Percentiles rank a stretch among this genome's conserved stretches.
Evolutionary conservation across 2,888 invertebrate genomes (phyloP).

Genomic region (Tetrapedia diversipes): DNA sequence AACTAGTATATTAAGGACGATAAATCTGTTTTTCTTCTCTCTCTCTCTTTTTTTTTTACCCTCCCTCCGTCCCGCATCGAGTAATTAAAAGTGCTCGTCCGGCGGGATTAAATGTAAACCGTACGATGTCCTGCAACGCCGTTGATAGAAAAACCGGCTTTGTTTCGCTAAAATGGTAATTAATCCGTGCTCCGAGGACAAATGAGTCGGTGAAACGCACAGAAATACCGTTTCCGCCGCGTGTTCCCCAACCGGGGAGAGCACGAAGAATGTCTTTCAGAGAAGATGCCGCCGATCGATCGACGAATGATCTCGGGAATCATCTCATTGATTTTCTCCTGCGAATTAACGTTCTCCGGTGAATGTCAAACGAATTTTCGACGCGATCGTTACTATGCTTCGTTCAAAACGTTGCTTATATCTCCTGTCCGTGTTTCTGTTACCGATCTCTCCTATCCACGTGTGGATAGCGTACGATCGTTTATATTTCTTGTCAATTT

Average conservation of each 20-base stretch:
- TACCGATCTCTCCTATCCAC: too few relatives aligned
- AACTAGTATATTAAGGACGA: slow-evolving; percentile 68
- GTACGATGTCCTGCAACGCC: slow-evolving; percentile 50
- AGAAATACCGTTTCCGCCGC: slow-evolving; percentile 5
- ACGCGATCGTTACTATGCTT: too few relatives aligned
- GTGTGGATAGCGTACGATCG: too few relatives aligned
- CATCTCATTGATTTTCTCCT: too few relatives aligned
- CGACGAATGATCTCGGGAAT: too few relatives aligned
- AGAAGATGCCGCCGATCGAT: neutral
- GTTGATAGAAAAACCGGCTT: slow-evolving; percentile 55
- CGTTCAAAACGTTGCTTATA: too few relatives aligned
- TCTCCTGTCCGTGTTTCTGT: too few relatives aligned
- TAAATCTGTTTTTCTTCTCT: slow-evolving; percentile 60
- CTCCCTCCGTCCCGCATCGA: slow-evolving; percentile 31
- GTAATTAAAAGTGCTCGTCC: slow-evolving; percentile 56
- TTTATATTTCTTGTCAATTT: too few relatives aligned
- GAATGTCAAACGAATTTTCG: too few relatives aligned
- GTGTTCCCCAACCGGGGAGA: too few relatives aligned
- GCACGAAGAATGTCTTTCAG: neutral
- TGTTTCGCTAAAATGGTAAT: slow-evolving; percentile 58
- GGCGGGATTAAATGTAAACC: slow-evolving; percentile 55
- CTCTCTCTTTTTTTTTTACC: neutral
- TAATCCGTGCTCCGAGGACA: slow-evolving; percentile 48
- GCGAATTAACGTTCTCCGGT: too few relatives aligned
- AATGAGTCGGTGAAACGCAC: slow-evolving; percentile 39